Evolutionary conservation across 2,888 invertebrate genomes (phyloP).

Genomic region (Eupithecia tripunctaria): DNA sequence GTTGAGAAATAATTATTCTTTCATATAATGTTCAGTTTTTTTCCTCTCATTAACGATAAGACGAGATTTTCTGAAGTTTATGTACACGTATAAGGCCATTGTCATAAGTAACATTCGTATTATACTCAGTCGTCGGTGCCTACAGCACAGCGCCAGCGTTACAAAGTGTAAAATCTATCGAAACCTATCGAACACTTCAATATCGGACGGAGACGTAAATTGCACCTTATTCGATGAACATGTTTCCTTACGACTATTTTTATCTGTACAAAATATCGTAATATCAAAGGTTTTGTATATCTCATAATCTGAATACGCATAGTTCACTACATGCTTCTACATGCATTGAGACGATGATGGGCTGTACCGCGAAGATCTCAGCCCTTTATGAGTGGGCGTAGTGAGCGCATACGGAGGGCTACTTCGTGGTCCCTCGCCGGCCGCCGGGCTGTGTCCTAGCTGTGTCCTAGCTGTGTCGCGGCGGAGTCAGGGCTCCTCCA

Average conservation of each 20-base stretch:
- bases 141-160: neutral
- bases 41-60: neutral
- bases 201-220: conserved; percentile 62
- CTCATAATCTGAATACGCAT: neutral
- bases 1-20: neutral
- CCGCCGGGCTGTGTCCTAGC: neutral
- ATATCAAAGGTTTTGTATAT: conserved; percentile 2
- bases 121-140: neutral
- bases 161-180: conserved; percentile 53
- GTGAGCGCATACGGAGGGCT: neutral
- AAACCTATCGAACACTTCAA: conserved; percentile 50
- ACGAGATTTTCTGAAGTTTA: neutral
- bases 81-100: neutral
- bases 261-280: neutral
- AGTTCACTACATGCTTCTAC: neutral
- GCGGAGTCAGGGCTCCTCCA: conserved; percentile 53
- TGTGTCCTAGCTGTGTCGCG: neutral
- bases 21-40: neutral
- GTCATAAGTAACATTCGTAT: neutral
- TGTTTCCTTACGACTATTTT: conserved; percentile 1
- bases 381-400: neutral
- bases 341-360: neutral
- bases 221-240: conserved; percentile 50
- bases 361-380: neutral
- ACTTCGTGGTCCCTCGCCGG: neutral